phyloP scores from a whole-genome alignment of 2,113 vertebrate genomes.

The Sterna hirundo region DNA sequence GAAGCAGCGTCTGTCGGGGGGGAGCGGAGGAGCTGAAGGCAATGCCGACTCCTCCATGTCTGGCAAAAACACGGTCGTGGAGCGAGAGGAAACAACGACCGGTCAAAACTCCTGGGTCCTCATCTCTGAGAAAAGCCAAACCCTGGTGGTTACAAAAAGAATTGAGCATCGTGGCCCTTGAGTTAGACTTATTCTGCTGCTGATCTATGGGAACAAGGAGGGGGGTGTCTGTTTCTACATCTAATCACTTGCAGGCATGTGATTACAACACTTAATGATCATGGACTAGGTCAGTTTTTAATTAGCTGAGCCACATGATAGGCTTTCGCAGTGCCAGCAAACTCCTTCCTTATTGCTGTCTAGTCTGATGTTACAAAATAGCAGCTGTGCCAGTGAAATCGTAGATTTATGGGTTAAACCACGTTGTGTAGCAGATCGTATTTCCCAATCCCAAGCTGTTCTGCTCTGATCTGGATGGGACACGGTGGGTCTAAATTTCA shows the following conservation, averaged over 20 bases:
- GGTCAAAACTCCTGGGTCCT: background rate
- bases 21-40: background rate
- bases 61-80: background rate
- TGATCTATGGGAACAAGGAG: background rate
- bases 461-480: background rate
- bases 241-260: slow-evolving; percentile 58
- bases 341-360: slow-evolving; percentile 14
- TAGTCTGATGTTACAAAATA: background rate
- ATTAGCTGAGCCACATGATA: slow-evolving; percentile 63
- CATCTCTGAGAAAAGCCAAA: background rate
- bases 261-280: slow-evolving; percentile 63
- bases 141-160: background rate
- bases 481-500: background rate
- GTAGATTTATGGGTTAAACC: slow-evolving; percentile 31
- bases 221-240: slow-evolving; percentile 17
- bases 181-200: background rate
- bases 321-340: background rate
- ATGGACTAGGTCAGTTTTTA: slow-evolving; percentile 54
- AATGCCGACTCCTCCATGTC: accelerated
- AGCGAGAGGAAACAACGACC: background rate
- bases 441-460: slow-evolving; percentile 2
- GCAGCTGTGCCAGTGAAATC: slow-evolving; percentile 43
- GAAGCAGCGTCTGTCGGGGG: background rate
- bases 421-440: background rate
- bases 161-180: background rate